phyloP scores from a whole-genome alignment of 2,797 vertebrate species.

The Serranus cabrilla region DNA sequence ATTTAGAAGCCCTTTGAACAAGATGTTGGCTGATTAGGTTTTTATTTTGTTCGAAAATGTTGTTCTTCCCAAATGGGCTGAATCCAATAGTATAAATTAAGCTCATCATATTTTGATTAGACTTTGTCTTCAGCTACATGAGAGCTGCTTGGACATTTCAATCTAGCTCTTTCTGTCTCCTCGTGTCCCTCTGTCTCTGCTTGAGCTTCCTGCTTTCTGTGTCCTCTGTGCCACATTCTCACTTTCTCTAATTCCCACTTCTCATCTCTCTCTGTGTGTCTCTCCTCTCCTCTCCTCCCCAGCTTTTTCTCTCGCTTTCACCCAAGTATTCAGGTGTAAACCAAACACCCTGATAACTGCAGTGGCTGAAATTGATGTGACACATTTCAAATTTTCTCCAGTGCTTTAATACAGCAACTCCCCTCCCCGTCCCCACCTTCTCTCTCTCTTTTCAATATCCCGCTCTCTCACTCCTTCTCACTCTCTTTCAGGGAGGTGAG shows the following conservation, averaged over 20 bases:
- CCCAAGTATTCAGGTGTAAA: slow-evolving; percentile 58
- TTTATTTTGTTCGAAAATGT: slow-evolving; percentile 35
- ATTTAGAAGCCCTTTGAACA: slow-evolving; percentile 28
- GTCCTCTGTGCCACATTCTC: not conserved
- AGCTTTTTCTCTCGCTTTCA: slow-evolving; percentile 20
- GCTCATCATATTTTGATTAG: slow-evolving; percentile 25
- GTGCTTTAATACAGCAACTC: slow-evolving; percentile 65
- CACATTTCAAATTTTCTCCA: slow-evolving; percentile 70
- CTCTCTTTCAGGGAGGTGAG: slow-evolving; percentile 76
- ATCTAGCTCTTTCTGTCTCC: not conserved
- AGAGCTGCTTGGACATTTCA: not conserved
- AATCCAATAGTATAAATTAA: slow-evolving; percentile 20
- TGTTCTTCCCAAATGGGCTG: slow-evolving; percentile 16
- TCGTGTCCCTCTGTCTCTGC: not conserved
- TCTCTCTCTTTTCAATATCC: slow-evolving; percentile 62
- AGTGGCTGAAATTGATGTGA: slow-evolving; percentile 75
- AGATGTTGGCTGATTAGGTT: slow-evolving; percentile 26
- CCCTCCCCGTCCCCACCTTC: slow-evolving; percentile 32
- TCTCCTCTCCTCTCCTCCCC: not conserved
- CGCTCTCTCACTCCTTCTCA: slow-evolving; percentile 39
- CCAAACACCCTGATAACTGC: slow-evolving; percentile 67
- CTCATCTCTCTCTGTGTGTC: not conserved
- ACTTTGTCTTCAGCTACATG: not conserved
- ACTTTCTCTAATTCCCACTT: slow-evolving; percentile 8
- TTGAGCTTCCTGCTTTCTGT: not conserved